Evolutionary conservation across 2,888 invertebrate genomes (phyloP).

Genomic region (Sinentomon sp.): DNA sequence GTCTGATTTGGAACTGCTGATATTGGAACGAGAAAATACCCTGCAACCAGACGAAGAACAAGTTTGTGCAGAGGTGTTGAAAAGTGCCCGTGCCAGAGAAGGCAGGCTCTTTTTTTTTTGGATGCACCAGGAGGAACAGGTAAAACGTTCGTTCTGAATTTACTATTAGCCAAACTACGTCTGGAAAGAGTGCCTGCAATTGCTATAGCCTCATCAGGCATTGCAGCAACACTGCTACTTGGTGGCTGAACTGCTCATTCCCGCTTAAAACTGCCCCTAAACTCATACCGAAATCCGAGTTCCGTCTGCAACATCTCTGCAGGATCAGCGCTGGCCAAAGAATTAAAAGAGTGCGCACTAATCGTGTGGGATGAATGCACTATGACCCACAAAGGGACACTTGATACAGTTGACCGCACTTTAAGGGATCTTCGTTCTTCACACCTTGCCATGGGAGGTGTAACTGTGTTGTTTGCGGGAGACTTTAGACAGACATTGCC

Average conservation of each 20-base stretch:
- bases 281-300: conserved; percentile 16
- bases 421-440: conserved; percentile 12
- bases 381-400: conserved; percentile 19
- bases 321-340: conserved; percentile 15
- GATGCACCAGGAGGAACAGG: conserved; percentile 22
- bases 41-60: conserved; percentile 4
- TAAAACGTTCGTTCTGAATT: conserved; percentile 21
- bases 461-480: conserved; percentile 13
- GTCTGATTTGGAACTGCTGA: neutral
- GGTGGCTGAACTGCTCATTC: conserved; percentile 21
- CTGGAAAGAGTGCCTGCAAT: conserved; percentile 18
- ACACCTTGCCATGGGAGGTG: conserved; percentile 8
- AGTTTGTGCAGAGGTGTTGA: conserved; percentile 7
- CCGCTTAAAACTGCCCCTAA: conserved; percentile 20
- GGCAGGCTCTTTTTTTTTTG: conserved; percentile 16
- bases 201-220: conserved; percentile 22
- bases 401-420: conserved; percentile 19
- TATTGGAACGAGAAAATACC: conserved; percentile 1
- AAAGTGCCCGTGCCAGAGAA: conserved; percentile 3
- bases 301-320: conserved; percentile 19
- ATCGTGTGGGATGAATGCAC: conserved; percentile 22
- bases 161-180: conserved; percentile 20
- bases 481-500: conserved; percentile 15
- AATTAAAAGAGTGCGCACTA: conserved; percentile 17
- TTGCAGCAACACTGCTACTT: conserved; percentile 22